Conservation (phyloP, 2,797 vertebrate genomes). For the Phoebastria nigripes region DNA sequence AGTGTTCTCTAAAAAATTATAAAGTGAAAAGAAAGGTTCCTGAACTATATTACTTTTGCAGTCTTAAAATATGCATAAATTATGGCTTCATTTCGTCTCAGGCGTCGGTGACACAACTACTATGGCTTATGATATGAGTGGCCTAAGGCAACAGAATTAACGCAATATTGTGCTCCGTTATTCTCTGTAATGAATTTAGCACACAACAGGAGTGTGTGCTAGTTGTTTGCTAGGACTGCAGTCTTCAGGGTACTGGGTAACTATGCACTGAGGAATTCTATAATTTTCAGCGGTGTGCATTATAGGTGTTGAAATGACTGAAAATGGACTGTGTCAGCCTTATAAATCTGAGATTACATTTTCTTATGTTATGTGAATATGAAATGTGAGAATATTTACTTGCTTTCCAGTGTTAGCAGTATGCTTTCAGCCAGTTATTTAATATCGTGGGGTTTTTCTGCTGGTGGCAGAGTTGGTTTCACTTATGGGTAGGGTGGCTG, state of each 20-base stretch:
- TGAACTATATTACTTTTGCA: neutral
- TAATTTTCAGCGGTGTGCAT: constrained; percentile 6
- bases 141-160: neutral
- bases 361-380: neutral
- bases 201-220: neutral
- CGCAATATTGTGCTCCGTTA: neutral
- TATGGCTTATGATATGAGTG: neutral
- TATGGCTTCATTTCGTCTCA: neutral
- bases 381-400: constrained; percentile 14
- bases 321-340: constrained; percentile 28
- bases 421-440: neutral
- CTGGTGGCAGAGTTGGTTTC: neutral
- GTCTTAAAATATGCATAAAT: constrained; percentile 12
- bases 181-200: neutral
- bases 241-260: neutral
- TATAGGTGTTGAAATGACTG: constrained; percentile 30
- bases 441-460: neutral
- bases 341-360: constrained; percentile 27
- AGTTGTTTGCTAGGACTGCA: neutral
- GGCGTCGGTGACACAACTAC: neutral
- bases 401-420: constrained; percentile 21
- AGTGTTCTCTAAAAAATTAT: neutral
- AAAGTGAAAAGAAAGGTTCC: neutral
- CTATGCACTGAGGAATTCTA: neutral
- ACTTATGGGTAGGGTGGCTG: neutral